phyloP scores from a whole-genome alignment of 1,140 invertebrate genomes.

The Stegodyphus dumicola region DNA sequence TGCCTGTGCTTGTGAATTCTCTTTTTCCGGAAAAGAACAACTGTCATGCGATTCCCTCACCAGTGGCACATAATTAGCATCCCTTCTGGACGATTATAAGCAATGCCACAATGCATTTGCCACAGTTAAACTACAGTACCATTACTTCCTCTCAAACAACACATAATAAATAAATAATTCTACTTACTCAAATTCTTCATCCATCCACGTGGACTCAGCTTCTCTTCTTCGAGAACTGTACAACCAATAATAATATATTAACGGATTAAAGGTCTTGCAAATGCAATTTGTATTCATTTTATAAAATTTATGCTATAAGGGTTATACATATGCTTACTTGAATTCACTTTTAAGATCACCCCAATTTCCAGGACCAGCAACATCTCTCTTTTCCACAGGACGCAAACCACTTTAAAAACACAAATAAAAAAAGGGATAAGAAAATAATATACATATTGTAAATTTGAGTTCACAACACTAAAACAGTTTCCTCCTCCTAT shows the following conservation, averaged over 20 bases:
- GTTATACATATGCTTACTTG: conserved; percentile 72
- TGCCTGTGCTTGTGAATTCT: too few species aligned
- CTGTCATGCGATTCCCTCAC: too few species aligned
- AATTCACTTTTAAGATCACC: conserved; percentile 92
- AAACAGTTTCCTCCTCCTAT: too few species aligned
- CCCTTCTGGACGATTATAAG: too few species aligned
- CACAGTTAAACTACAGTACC: too few species aligned
- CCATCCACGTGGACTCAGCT: conserved; percentile 20
- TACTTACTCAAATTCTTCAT: conserved; percentile 27
- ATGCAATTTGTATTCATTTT: background rate
- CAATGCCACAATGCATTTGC: too few species aligned
- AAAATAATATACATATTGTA: background rate
- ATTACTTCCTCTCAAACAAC: too few species aligned
- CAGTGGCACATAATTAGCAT: too few species aligned
- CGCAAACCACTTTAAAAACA: conserved; percentile 84
- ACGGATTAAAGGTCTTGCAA: background rate
- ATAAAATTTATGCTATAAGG: background rate
- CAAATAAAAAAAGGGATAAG: background rate
- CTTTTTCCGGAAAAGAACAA: too few species aligned
- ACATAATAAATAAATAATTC: background rate
- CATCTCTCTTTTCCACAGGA: conserved; percentile 92
- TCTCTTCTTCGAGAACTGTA: conserved; percentile 26
- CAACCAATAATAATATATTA: background rate
- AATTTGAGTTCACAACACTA: background rate
- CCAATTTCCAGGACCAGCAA: conserved; percentile 94